Evolutionary conservation across 1,140 invertebrate genomes (phyloP), one percentile per base, ranked within the genome.

Genomic region (Hyles vespertilio): DNA sequence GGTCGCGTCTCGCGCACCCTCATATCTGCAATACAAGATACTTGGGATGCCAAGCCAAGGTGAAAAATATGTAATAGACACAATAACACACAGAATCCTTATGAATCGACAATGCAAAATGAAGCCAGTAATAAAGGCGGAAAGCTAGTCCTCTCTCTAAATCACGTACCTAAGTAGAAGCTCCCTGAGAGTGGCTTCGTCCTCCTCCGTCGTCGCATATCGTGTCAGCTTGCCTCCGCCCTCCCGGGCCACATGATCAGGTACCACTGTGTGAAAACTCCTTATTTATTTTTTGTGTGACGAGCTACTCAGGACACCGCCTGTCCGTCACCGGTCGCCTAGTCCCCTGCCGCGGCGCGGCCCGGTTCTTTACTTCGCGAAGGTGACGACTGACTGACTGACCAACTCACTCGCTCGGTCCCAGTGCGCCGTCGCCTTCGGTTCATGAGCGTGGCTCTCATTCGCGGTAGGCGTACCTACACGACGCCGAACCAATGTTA

Each of bases 171-270:
- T 95, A 93, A 95, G 92, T 90, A 95, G 93, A 91, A 95, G 92
- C 92, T 95, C 94, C 92, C 94, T 94, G 89, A 95, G 94, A 92
- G 94, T 95, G 84, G 94, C 93, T 91, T 95, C 94, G 91, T 95
- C 94, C 89, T 95, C 94, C 89, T 93, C 93, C 91, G 93, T 92
- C 89, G 89, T 80, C 87, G 87, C 89, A 90, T 89, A 89, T 89
- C 87, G 84, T 80, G 86, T 89, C 89, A 89, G 85, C 89, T 90
- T 90, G 86, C 88, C 80, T 82, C 83, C 89, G 81, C 76, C 87
- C 89, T 90, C 82, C 88, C 87, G 81, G 83, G 75, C 82, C 83
- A 80, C 88, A 90, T 90, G 86, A 67, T 90, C 89, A 78, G 86
- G 85, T 81, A 87, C 81, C 81, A 87, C 89, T 90, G 83, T 72